Conservation (phyloP, 1,140 invertebrate genomes). For the Chironomus tepperi region DNA sequence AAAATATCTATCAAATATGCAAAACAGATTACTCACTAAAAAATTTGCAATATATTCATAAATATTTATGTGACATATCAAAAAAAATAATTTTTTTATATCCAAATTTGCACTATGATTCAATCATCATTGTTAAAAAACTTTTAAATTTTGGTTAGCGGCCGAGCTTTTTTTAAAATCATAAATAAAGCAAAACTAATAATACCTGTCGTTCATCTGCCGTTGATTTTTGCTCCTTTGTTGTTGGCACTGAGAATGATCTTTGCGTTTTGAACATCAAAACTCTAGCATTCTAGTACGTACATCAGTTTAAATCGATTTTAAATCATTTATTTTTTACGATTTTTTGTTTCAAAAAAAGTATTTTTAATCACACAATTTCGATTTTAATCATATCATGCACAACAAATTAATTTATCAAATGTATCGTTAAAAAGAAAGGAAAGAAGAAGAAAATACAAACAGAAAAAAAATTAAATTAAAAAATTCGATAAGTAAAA, state of each 20-base stretch:
- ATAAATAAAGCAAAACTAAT: conserved; percentile 26
- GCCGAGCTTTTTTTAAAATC: neutral
- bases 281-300: conserved; percentile 52
- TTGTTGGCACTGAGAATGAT: conserved; percentile 83
- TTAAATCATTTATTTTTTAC: neutral
- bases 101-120: neutral
- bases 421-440: neutral
- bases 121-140: neutral
- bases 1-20: neutral
- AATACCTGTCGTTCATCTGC: conserved; percentile 44
- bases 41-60: conserved; percentile 21
- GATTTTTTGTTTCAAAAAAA: neutral
- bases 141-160: conserved; percentile 22
- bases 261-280: conserved; percentile 78
- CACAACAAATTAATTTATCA: neutral
- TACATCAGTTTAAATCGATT: neutral
- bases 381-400: neutral
- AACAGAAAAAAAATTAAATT: neutral
- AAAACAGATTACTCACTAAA: conserved; percentile 1
- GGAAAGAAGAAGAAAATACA: neutral
- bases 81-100: too few species aligned
- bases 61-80: neutral
- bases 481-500: too few species aligned
- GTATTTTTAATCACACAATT: neutral
- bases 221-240: conserved; percentile 55